Base-by-base conservation (phyloP, 1,140 invertebrate genomes). In the Brachionus manjavacas region DNA sequence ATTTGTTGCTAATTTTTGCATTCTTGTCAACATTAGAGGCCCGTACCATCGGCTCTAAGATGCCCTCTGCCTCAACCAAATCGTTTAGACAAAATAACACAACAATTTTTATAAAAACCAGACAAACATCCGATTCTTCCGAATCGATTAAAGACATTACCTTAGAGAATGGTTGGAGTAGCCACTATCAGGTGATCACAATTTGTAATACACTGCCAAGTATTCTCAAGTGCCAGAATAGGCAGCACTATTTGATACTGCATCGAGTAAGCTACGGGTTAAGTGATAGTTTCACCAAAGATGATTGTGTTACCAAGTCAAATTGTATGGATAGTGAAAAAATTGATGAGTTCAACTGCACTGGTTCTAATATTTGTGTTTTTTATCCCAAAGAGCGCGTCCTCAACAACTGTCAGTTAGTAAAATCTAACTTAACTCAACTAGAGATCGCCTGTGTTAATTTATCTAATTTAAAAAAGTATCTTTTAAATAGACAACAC, bases 141-240 rank as follows among this genome's bases (percentile, higher is more conserved):
- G 66, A 68, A 3, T 25, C 23, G 9, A 28, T 68, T 28, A 23
- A 68, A 68, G 66, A 68, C 25, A 39, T 68, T 28, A 28, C 66
- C 8, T 28, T 28, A n/a, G 20, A 23, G 11, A 23, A 31, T 28
- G 28, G 66, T 49, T 20, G 35, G 11, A 78, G 35, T 16, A 78
- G 74, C 49, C 76, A 80, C 39, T 80, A 80, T 64, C 76, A 80
- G 39, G 76, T 80, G n/a, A 80, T 80, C 49, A 60, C 76, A 23
- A 80, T 80, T 31, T 80, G 76, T 41, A 80, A 80, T 25, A 55
- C 55, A 14, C 23, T 80, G 20, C 76, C 76, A 39, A 80, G 76
- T 41, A 80, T 80, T 52, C 31, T 80, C 14, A 80, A 80, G 16
- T 80, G 76, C 20, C 76, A 80, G 35, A 80, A 80, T 80, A 43